Evolutionary conservation across 2,888 invertebrate genomes (phyloP).

Genomic region (Cantharis rufa): DNA sequence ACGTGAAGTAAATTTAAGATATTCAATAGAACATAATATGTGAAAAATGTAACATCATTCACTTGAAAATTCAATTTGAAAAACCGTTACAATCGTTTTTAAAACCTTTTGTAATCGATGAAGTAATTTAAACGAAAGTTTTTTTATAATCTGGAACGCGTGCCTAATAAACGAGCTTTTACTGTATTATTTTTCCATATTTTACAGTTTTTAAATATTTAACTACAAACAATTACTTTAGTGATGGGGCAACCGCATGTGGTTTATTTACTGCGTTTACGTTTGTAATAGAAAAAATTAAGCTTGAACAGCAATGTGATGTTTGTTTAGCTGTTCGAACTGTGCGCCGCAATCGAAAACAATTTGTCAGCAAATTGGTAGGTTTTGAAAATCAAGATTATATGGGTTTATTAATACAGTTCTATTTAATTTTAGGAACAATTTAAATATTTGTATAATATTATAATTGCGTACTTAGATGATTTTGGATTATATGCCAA

Average conservation of each 20-base stretch:
- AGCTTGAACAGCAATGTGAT: slow-evolving; percentile 54
- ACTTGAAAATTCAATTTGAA: too few relatives aligned
- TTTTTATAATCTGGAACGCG: too few relatives aligned
- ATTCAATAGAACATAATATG: too few relatives aligned
- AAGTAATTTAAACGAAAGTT: too few relatives aligned
- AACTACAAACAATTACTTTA: slow-evolving; percentile 42
- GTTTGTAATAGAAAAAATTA: slow-evolving; percentile 52
- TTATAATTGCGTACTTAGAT: slow-evolving; percentile 41
- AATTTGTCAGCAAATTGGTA: slow-evolving; percentile 48
- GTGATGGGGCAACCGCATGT: slow-evolving; percentile 52
- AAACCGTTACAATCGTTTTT: too few relatives aligned
- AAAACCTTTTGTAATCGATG: too few relatives aligned
- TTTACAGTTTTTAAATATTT: too few relatives aligned
- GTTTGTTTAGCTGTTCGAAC: slow-evolving; percentile 51
- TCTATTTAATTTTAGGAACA: slow-evolving; percentile 42
- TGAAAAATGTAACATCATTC: too few relatives aligned
- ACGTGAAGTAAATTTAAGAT: too few relatives aligned
- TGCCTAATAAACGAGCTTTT: too few relatives aligned
- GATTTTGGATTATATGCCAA: slow-evolving; percentile 47
- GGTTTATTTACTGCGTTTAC: slow-evolving; percentile 52
- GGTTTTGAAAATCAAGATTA: slow-evolving; percentile 12
- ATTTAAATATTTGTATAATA: slow-evolving; percentile 46
- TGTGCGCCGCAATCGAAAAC: slow-evolving; percentile 48
- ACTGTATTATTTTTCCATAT: too few relatives aligned
- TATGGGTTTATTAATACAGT: too few relatives aligned